A percentile compares a stretch with the other conserved stretches of the same genome.
Conservation (phyloP, 2,888 invertebrate species). For the Orchestes rusci region DNA sequence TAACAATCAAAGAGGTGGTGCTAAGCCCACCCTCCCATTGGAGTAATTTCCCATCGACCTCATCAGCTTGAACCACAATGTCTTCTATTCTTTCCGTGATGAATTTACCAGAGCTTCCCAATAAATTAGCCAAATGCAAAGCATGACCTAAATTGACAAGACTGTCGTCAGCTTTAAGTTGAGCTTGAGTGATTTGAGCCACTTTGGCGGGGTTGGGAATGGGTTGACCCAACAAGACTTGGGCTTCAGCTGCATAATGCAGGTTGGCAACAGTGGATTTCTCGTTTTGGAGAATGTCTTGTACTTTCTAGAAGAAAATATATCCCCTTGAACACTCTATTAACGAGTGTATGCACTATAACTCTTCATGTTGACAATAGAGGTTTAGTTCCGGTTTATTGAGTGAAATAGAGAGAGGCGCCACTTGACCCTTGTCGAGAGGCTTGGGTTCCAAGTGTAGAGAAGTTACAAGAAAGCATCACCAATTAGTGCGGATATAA, state of each 20-base stretch:
- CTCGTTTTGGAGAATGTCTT: constrained; percentile 52
- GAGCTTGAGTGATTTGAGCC: constrained; percentile 63
- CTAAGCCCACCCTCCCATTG: constrained; percentile 91
- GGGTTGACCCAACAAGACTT: constrained; percentile 60
- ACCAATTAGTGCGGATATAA: no score
- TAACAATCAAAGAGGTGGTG: constrained; percentile 59
- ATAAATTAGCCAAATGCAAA: constrained; percentile 71
- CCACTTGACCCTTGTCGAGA: no score
- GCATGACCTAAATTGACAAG: constrained; percentile 69
- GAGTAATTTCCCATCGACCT: constrained; percentile 75
- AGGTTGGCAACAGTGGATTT: constrained; percentile 62
- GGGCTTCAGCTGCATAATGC: constrained; percentile 64
- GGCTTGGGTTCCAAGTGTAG: no score
- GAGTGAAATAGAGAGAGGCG: no score
- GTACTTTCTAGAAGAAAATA: constrained; percentile 24
- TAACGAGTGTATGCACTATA: no score
- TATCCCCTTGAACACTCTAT: background rate
- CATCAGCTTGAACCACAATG: constrained; percentile 91
- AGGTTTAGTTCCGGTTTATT: background rate
- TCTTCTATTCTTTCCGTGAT: constrained; percentile 77
- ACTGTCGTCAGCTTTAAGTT: constrained; percentile 80
- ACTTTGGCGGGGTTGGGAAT: constrained; percentile 60
- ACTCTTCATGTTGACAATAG: no score
- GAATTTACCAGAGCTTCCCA: constrained; percentile 55
- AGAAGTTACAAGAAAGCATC: no score